A percentile compares a stretch with the other conserved stretches of the same genome.
Evolutionary conservation across 2,113 vertebrate species (phyloP).

Genomic region (Spilogale gracilis): DNA sequence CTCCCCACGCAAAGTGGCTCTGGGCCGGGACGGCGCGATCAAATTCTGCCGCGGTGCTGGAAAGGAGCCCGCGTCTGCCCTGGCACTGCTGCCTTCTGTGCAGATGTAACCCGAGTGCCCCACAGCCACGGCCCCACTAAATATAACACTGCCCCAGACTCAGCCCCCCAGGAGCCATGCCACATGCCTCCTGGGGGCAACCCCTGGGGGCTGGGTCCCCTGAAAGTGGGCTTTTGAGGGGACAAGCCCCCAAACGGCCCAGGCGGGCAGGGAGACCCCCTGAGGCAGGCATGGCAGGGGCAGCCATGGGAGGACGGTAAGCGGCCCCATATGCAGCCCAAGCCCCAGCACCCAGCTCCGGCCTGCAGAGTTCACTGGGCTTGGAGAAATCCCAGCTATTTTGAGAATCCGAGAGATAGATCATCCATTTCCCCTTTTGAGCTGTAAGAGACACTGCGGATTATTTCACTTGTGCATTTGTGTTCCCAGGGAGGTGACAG

Average conservation of each 20-base stretch:
- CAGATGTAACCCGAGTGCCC: constrained; percentile 82
- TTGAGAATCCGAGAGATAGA: constrained; percentile 53
- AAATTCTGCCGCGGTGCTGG: constrained; percentile 77
- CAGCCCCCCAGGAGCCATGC: neutral
- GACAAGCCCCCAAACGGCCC: neutral
- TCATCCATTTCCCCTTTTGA: constrained; percentile 74
- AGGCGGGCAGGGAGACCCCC: neutral
- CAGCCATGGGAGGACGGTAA: neutral
- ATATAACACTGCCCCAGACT: constrained; percentile 74
- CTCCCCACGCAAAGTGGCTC: constrained; percentile 35
- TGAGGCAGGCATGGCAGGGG: neutral
- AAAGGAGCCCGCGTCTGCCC: constrained; percentile 70
- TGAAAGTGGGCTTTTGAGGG: neutral
- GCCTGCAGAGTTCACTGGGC: neutral
- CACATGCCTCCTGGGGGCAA: neutral
- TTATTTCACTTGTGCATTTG: constrained; percentile 60
- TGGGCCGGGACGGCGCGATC: constrained; percentile 57
- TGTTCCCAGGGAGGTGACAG: constrained; percentile 77
- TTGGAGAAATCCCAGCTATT: constrained; percentile 68
- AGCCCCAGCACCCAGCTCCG: neutral
- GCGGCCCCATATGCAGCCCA: neutral
- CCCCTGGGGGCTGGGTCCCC: neutral
- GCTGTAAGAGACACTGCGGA: constrained; percentile 66
- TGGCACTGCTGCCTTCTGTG: constrained; percentile 63
- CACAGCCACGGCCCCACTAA: constrained; percentile 54